phyloP scores from a whole-genome alignment of 2,888 invertebrate genomes.

The Lithosia quadra region DNA sequence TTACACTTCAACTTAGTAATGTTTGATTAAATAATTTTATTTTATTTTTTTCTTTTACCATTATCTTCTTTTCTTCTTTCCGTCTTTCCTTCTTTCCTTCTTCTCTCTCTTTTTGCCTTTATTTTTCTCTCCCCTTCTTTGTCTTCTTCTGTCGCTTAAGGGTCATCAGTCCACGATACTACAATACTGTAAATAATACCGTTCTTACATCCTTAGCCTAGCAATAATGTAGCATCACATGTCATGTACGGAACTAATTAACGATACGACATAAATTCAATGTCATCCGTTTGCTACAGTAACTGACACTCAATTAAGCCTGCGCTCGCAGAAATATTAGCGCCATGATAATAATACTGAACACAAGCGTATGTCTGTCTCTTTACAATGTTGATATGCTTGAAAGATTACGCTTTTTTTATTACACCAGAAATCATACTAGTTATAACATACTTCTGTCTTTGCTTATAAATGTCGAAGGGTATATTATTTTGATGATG shows the following conservation, averaged over 20 bases:
- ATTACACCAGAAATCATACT: too few species aligned
- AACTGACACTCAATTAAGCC: slow-evolving; percentile 29
- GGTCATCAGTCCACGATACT: too few species aligned
- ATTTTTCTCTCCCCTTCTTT: too few species aligned
- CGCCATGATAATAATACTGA: slow-evolving; percentile 12
- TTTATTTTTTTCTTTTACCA: too few species aligned
- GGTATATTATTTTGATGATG: too few species aligned
- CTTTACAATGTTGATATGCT: not conserved
- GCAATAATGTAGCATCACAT: slow-evolving; percentile 18
- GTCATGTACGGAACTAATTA: slow-evolving; percentile 26
- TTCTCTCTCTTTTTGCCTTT: too few species aligned
- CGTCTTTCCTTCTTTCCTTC: too few species aligned
- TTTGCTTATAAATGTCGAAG: not conserved
- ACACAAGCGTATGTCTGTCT: not conserved
- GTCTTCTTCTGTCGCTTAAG: too few species aligned
- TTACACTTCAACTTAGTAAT: too few species aligned
- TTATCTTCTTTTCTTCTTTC: too few species aligned
- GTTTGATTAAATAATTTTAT: too few species aligned
- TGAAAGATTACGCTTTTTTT: not conserved
- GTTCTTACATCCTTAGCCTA: not conserved
- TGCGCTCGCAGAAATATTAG: slow-evolving; percentile 22
- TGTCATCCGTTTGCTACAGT: slow-evolving; percentile 20
- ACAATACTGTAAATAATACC: not conserved
- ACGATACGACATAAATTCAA: slow-evolving; percentile 18
- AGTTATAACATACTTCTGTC: not conserved